A percentile compares a stretch with the other conserved stretches of the same genome.
phyloP scores from a whole-genome alignment of 2,113 vertebrate genomes.

The Rousettus leschenaultii region DNA sequence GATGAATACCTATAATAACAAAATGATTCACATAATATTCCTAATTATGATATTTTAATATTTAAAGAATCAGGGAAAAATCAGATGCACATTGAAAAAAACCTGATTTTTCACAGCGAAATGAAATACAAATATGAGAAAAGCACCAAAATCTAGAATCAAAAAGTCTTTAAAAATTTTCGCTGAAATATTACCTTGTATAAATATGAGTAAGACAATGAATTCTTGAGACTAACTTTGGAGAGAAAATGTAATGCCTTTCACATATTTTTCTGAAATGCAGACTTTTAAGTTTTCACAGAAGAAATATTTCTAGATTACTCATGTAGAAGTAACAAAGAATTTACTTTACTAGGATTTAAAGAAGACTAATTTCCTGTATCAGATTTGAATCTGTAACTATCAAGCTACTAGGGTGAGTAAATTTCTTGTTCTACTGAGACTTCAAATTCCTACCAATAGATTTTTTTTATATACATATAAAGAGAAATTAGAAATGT shows the following conservation, averaged over 20 bases:
- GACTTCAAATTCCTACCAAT: not conserved
- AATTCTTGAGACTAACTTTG: not conserved
- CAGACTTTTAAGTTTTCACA: not conserved
- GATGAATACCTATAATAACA: conserved; percentile 90
- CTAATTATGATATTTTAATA: not conserved
- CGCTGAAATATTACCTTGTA: not conserved
- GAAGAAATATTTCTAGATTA: not conserved
- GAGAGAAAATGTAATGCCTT: not conserved
- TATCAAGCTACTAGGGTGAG: not conserved
- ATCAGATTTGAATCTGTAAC: not conserved
- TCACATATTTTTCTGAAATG: not conserved
- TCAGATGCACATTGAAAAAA: not conserved
- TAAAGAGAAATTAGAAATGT: not conserved
- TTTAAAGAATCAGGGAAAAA: not conserved
- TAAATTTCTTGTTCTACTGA: not conserved
- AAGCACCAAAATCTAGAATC: not conserved
- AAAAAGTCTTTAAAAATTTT: not conserved
- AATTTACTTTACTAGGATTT: not conserved
- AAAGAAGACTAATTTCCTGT: not conserved
- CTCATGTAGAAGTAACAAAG: not conserved
- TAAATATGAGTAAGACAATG: not conserved
- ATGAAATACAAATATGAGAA: not conserved
- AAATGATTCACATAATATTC: not conserved
- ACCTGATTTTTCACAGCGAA: not conserved
- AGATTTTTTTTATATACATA: not conserved